Conservation (phyloP, 37 sponge, comb jelly and placozoan genomes). For the Chondrosia reniformis region DNA sequence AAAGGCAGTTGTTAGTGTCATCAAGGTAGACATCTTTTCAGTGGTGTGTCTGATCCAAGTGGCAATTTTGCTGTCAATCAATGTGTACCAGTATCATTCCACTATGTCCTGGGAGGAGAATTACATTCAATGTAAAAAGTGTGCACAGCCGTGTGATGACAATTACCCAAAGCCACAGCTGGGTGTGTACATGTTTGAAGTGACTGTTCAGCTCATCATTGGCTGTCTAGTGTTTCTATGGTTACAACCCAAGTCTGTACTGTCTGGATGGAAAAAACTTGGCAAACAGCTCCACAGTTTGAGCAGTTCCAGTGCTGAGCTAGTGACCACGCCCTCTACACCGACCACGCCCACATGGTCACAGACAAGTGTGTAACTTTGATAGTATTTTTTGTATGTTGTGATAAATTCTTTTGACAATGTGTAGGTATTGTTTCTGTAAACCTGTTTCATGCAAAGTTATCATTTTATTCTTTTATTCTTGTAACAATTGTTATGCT, state of each 20-base stretch:
- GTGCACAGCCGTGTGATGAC: background rate
- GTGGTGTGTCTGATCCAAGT: constrained; percentile 2
- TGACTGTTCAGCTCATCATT: background rate
- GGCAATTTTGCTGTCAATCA: background rate
- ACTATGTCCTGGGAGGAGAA: background rate
- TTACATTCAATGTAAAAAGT: background rate
- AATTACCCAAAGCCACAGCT: background rate
- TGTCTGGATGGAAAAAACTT: background rate
- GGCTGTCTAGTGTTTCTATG: background rate
- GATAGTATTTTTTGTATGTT: too few species aligned
- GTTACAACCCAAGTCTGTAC: background rate
- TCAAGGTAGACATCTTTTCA: background rate
- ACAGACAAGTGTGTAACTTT: background rate
- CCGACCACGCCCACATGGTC: constrained; percentile 23
- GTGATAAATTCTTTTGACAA: too few species aligned
- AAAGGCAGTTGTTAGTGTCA: background rate
- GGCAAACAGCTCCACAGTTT: background rate
- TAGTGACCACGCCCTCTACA: background rate
- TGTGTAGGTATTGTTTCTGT: too few species aligned
- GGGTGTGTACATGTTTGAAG: background rate
- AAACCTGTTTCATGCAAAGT: too few species aligned
- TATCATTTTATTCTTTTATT: too few species aligned
- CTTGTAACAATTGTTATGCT: too few species aligned
- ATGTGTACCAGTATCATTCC: constrained; percentile 12
- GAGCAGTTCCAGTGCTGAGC: too few species aligned